Evolutionary conservation across 2,113 vertebrate genomes (phyloP).

Genomic region (Callipepla californica): DNA sequence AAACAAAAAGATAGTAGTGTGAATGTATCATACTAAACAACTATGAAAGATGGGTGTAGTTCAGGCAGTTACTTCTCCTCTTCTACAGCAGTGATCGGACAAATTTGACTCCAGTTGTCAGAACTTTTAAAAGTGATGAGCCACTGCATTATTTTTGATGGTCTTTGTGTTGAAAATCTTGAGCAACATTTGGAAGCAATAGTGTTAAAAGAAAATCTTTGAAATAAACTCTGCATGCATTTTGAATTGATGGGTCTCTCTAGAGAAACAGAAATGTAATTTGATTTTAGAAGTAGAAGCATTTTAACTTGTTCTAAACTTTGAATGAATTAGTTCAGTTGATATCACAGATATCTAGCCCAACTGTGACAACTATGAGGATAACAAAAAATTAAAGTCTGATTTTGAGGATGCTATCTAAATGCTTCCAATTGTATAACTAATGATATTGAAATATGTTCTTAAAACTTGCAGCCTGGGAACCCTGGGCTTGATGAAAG

Average conservation of each 20-base stretch:
- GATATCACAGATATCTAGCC: neutral
- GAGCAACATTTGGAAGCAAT: neutral
- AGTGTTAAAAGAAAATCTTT: neutral
- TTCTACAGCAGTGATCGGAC: neutral
- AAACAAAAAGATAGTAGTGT: neutral
- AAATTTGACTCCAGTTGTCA: neutral
- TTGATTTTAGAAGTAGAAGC: neutral
- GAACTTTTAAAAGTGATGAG: neutral
- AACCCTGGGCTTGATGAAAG: neutral
- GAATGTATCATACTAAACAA: neutral
- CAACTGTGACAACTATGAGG: neutral
- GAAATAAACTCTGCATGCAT: neutral
- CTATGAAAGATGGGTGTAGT: neutral
- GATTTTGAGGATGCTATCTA: neutral
- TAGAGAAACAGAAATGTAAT: neutral
- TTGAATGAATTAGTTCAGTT: neutral
- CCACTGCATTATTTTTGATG: neutral
- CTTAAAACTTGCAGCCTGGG: neutral
- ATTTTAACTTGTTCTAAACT: neutral
- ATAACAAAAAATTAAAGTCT: neutral
- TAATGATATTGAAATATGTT: neutral
- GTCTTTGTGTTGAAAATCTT: neutral
- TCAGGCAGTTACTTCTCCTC: neutral
- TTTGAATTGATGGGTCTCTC: neutral
- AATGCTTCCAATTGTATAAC: neutral